Base-by-base conservation (phyloP, 2,888 invertebrate genomes). In the Macaria liturata region DNA sequence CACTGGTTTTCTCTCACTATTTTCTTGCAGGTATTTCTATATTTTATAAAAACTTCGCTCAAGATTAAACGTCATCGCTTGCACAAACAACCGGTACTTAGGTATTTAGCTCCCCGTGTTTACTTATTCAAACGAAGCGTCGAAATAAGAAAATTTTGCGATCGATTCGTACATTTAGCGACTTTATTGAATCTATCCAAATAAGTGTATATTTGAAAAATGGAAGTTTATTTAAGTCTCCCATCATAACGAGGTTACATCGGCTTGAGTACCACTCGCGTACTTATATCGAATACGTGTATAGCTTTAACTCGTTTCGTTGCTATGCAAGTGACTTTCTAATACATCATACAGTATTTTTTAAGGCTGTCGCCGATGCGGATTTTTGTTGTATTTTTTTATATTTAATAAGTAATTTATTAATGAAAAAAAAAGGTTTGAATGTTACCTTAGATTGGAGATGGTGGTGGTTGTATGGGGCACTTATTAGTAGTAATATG, bases 291-390 rank as follows among this genome's bases (percentile, higher is more conserved):
- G 75, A 73, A 76, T 78, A 81, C 78, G 76, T 80, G 80, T 80
- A 75, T 74, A 76, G 80, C 81, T 83, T 84, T 78, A 86, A 86
- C 88, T 88, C 82, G 84, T 86, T 85, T 80, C 77, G 80, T 83
- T 83, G 82, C 84, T 82, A 87, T 84, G 82, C 82, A 85, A 83
- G 80, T 83, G 76, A 89, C 89, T 89, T 89, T 89, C 89, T 89
- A 89, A 88, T 86, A 84, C 80, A 83, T 81, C 84, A 80, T 81
- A 72, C 71, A 74, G 69, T 73, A 74, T 75, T 71, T 74, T 71
- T 69, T 71, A 71, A 62, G 37, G 61, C 64, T 50, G 54, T 39
- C 49, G 54, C 47, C 65, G 61, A 65, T n/a, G 45, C 59, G 60
- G 64, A 58, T 56, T 46, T 51, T 49, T 52, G 20, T 53, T 45